Base-by-base conservation (phyloP, 2,888 invertebrate genomes). In the Chesias legatella region DNA sequence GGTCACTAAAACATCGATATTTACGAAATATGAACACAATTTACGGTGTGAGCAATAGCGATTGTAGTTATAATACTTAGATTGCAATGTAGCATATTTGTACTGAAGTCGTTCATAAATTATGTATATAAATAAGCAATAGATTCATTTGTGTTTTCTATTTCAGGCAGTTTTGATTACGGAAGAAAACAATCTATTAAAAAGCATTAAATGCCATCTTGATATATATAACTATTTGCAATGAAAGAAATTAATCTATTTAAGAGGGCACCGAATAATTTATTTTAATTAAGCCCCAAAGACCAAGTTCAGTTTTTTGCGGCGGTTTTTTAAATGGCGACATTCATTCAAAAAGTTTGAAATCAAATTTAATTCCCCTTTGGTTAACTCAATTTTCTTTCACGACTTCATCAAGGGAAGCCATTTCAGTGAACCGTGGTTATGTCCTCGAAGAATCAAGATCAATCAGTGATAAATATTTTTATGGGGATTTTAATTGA, bases 291-390 rank as follows among this genome's bases (percentile, higher is more conserved):
- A 82, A 77, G 72, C 69, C 66, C 67, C 4, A 66, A 70, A 67
- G 74, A 71, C 71, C 64, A 38, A 57, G 68, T 66, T 67, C 68
- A 67, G 74, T 79, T 79, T 79, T 80, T 79, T 68, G 69, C 58
- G 62, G 61, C 56, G 66, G 13, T 68, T 72, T 74, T n/a, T 74
- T 72, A 77, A 77, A 79, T 75, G 70, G 73, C 73, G 80, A 75
- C 78, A 79, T 80, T 81, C 78, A 78, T 80, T 81, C 77, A 70
- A 77, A 83, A 83, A 82, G 79, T 84, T 83, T 76, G 77, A 71
- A 83, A 84, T 82, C 80, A 79, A 84, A 83, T 84, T 82, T 82
- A 81, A 83, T 79, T 80, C 81, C 80, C 82, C 80, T 84, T 83
- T 82, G 78, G 79, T 80, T 79, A 81, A 83, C 80, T 82, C 82